Evolutionary conservation across 1,140 invertebrate species (phyloP).

Genomic region (Cephus cinctus): DNA sequence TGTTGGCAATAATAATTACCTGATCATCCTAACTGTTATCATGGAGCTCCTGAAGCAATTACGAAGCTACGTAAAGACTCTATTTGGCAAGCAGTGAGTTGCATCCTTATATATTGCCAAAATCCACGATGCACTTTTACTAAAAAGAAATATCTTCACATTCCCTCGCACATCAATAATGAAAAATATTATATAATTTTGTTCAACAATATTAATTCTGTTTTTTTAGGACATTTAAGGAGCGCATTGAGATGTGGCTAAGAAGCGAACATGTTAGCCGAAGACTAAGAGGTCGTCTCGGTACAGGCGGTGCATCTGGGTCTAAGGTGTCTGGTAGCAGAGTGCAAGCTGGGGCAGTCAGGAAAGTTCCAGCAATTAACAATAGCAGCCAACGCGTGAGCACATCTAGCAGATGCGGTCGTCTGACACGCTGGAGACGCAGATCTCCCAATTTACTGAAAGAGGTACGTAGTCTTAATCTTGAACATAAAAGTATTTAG

Average conservation of each 20-base stretch:
- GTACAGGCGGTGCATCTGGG: conserved; percentile 25
- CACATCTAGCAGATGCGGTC: conserved; percentile 43
- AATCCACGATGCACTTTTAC: no score
- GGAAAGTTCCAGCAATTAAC: conserved; percentile 45
- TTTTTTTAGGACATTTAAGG: conserved; percentile 26
- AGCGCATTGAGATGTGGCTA: conserved; percentile 43
- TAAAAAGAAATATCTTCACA: background rate
- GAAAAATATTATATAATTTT: background rate
- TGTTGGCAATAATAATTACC: no score
- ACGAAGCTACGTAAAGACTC: no score
- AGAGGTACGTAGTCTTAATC: conserved; percentile 37
- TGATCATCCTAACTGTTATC: no score
- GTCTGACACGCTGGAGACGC: conserved; percentile 48
- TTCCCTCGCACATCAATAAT: background rate
- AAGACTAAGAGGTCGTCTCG: conserved; percentile 50
- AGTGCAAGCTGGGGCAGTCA: conserved; percentile 38
- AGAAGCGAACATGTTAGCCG: conserved; percentile 51
- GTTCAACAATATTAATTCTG: conserved; percentile 1
- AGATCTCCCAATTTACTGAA: conserved; percentile 48
- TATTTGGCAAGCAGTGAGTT: no score
- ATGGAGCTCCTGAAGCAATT: no score
- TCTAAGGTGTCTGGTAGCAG: conserved; percentile 36
- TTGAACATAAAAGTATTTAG: no score
- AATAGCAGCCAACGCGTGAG: conserved; percentile 44
- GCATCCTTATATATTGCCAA: no score